A percentile compares a stretch with the other conserved stretches of the same genome.
These are phyloP conservation scores for Telmatherina bonti DNA, from an alignment of 2,797 vertebrate species.

Conservation along the genomic window DNA sequence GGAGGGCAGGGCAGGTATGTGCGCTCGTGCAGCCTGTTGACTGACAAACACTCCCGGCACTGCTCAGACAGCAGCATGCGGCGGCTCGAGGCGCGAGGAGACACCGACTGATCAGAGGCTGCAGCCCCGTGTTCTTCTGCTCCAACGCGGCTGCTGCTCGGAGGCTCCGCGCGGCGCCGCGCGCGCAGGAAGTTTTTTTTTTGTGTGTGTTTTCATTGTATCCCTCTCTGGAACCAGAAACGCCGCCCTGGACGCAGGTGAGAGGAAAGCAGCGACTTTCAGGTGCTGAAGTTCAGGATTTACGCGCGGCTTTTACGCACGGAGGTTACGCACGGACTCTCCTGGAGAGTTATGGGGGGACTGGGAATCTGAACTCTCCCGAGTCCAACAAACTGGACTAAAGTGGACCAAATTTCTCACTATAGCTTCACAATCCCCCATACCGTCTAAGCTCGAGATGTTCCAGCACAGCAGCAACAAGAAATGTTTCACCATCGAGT, in stretches of 20 bases:
- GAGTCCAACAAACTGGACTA: constrained; percentile 35
- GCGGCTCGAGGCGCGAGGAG: constrained; percentile 51
- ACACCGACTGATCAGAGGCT: constrained; percentile 28
- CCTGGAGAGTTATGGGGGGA: constrained; percentile 65
- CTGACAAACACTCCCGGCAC: constrained; percentile 61
- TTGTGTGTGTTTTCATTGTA: background rate
- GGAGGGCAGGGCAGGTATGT: constrained; percentile 81
- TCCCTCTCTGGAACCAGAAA: constrained; percentile 2
- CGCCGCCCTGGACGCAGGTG: constrained; percentile 50
- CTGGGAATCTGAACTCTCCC: constrained; percentile 52
- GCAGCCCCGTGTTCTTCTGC: background rate
- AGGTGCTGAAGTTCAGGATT: constrained; percentile 23
- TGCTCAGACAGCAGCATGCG: constrained; percentile 56
- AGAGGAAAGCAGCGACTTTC: constrained; percentile 21
- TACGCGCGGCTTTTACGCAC: constrained; percentile 44
- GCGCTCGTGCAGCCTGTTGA: constrained; percentile 40
- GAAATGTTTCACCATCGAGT: constrained; percentile 87
- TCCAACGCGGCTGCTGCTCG: background rate
- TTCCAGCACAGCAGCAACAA: constrained; percentile 80
- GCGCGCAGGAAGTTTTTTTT: constrained; percentile 24
- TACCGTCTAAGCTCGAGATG: constrained; percentile 59
- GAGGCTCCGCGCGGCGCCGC: constrained; percentile 6
- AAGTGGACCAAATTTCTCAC: constrained; percentile 14
- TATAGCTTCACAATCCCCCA: background rate
- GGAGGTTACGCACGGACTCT: constrained; percentile 11